Base-by-base conservation (phyloP, 1,140 invertebrate species). In the Nasonia giraulti region DNA sequence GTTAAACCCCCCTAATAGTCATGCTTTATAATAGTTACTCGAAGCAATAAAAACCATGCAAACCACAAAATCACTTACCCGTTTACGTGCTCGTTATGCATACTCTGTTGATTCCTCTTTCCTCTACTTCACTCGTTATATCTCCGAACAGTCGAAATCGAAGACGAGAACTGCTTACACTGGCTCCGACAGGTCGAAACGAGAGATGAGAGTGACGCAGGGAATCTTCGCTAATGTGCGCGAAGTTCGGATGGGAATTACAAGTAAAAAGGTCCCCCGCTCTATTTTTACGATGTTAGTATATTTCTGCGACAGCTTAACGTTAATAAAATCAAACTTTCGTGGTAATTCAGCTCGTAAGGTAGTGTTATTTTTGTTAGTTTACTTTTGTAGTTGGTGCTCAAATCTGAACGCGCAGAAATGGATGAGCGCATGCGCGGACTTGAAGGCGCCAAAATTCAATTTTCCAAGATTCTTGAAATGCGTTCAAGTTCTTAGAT, bases 381-480 rank as follows among this genome's bases (percentile, higher is more conserved):
- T 44, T 44, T 44, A 44, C 5, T 71, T 73, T 47, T 73, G 40
- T 55, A 73, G 17, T 73, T 74, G 40, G 62, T 50, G 68, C 20
- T 74, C 37, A 66, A 82, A 82, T 37, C 31, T 50, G 75, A 74
- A 75, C 10, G 71, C 71, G 31, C 71, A 74, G 47, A 23, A 37
- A 40, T 23, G 14, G 2, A 1, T 75, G 11, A 40, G 20, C 71
- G 71, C 80, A 62, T 82, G 71, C 71, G 27, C 20, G 14, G 17
- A 4, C 55, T 62, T n/a, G 14, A 31, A 31, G 2, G 69, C 47
- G 80, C 44, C 3, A 33, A 20, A 14, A 31, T 47, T 81, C 8
- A 20, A 73, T 6, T 37, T 37, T 37, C 33, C 2, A 37, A 37
- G 33, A 4, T 37, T 37, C 33, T 37, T 37, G 33, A 37, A 37